A percentile compares a stretch with the other conserved stretches of the same genome.
Conservation (phyloP, 2,113 vertebrate species). For the Anhinga rufa region DNA sequence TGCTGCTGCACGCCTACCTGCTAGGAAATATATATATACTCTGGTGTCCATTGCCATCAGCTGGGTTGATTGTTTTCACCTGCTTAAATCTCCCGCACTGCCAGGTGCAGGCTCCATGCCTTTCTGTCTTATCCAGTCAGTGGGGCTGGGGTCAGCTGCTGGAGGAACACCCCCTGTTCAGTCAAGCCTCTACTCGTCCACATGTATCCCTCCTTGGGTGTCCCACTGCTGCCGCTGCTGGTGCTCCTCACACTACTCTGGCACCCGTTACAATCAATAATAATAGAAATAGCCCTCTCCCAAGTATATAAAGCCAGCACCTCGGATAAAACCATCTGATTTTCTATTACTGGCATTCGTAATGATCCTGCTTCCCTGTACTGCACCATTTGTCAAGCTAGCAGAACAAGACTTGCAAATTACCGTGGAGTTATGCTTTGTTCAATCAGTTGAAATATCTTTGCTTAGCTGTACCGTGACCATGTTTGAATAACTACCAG, state of each 20-base stretch:
- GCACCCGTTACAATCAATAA: not conserved
- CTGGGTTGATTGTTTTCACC: not conserved
- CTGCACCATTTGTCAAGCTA: not conserved
- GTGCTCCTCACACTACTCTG: not conserved
- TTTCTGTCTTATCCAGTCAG: not conserved
- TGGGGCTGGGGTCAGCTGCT: not conserved
- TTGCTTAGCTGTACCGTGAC: not conserved
- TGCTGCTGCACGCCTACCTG: too few relatives aligned
- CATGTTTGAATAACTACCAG: not conserved
- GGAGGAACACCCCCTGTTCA: not conserved
- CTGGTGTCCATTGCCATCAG: not conserved
- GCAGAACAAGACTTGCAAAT: not conserved
- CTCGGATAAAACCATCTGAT: not conserved
- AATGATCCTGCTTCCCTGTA: not conserved
- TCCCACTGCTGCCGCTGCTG: not conserved
- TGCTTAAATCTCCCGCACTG: not conserved
- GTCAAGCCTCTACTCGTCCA: not conserved
- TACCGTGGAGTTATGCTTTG: not conserved
- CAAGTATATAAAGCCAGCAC: not conserved
- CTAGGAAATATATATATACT: too few relatives aligned
- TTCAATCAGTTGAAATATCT: not conserved
- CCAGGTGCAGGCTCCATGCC: not conserved
- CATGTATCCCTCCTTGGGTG: not conserved
- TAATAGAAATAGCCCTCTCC: not conserved
- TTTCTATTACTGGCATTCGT: not conserved